phyloP scores from a whole-genome alignment of 2,113 vertebrate species.

The Brachypteracias leptosomus region DNA sequence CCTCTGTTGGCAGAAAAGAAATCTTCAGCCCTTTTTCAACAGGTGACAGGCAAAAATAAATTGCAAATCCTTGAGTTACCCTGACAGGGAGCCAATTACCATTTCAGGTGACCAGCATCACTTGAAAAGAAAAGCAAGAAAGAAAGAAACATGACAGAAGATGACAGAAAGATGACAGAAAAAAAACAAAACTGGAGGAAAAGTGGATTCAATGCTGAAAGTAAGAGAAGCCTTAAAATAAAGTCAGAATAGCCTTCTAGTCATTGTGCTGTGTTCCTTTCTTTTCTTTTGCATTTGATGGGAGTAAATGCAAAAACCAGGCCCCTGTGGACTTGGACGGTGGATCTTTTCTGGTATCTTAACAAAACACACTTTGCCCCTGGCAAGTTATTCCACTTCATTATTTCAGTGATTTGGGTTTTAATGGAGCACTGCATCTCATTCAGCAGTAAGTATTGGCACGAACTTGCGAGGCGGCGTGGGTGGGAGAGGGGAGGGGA shows the following conservation, averaged over 20 bases:
- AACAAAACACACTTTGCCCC: conserved; percentile 20
- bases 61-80: background rate
- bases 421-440: conserved; percentile 20
- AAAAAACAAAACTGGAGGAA: background rate
- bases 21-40: conserved; percentile 21
- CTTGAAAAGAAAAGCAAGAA: background rate
- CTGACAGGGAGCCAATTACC: background rate
- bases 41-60: conserved; percentile 44
- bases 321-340: background rate
- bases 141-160: background rate
- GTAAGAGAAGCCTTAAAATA: background rate
- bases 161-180: background rate
- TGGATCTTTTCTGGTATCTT: conserved; percentile 20
- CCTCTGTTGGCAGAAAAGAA: background rate
- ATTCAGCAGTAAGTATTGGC: background rate
- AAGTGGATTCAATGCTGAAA: background rate
- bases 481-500: background rate
- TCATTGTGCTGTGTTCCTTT: background rate
- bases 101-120: background rate
- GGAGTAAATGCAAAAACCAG: background rate
- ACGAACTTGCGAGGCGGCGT: background rate
- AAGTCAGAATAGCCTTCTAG: background rate
- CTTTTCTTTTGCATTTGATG: background rate
- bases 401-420: conserved; percentile 8
- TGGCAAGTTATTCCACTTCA: conserved; percentile 21